A percentile compares a stretch with the other conserved stretches of the same genome.
phyloP scores from a whole-genome alignment of 2,113 vertebrate species.

The Xiphophorus hellerii region DNA sequence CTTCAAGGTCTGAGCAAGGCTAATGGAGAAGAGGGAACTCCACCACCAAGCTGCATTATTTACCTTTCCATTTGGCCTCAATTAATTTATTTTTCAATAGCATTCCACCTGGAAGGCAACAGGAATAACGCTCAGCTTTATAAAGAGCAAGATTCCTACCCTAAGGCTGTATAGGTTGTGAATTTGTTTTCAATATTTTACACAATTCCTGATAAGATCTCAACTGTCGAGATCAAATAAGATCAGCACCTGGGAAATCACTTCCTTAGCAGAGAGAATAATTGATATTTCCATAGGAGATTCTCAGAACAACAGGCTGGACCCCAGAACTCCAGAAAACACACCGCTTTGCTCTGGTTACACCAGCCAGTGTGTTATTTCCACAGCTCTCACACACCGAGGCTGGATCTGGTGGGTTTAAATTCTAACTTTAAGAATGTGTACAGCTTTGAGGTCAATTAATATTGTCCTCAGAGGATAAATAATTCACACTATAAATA shows the following conservation, averaged over 20 bases:
- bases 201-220: constrained; percentile 71
- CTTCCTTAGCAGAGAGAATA: constrained; percentile 68
- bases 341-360: constrained; percentile 43
- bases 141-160: constrained; percentile 64
- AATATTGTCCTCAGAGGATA: constrained; percentile 62
- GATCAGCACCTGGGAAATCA: constrained; percentile 77
- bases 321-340: constrained; percentile 42
- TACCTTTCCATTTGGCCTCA: constrained; percentile 74
- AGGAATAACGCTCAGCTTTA: constrained; percentile 57
- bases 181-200: constrained; percentile 76
- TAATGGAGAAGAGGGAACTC: constrained; percentile 77
- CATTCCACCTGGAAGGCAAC: constrained; percentile 66
- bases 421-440: constrained; percentile 66
- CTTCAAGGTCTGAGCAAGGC: constrained; percentile 68
- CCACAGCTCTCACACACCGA: constrained; percentile 22
- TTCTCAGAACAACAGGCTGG: constrained; percentile 41
- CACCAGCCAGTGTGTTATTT: constrained; percentile 41
- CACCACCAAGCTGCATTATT: constrained; percentile 78
- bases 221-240: constrained; percentile 71
- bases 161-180: constrained; percentile 52
- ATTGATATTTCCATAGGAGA: constrained; percentile 68
- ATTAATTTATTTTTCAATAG: constrained; percentile 81
- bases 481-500: constrained; percentile 66
- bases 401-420: constrained; percentile 49
- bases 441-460: constrained; percentile 71